Percentiles rank a stretch among this genome's conserved stretches.
phyloP scores from a whole-genome alignment of 53 echinoderm and acorn worm species.

The Actinopyga echinites region DNA sequence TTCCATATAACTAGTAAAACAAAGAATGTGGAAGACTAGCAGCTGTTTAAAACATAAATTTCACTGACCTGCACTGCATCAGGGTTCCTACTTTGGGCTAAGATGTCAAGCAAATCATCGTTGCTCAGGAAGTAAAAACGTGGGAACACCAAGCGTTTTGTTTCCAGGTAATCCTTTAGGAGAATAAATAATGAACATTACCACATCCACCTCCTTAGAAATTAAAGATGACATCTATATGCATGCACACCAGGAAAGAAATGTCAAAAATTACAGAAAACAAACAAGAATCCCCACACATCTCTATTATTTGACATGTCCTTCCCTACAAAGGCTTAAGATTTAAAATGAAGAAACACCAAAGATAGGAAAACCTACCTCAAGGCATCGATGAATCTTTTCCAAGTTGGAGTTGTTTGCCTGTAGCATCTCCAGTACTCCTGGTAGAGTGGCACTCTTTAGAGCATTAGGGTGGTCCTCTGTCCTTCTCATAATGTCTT shows the following conservation, averaged over 20 bases:
- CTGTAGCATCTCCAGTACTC: constrained; percentile 94
- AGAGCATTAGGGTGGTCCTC: constrained; percentile 98
- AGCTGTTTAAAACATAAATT: not conserved
- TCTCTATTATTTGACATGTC: no score
- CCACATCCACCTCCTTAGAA: not conserved
- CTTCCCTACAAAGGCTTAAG: no score
- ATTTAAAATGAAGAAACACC: no score
- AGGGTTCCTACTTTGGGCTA: constrained; percentile 98
- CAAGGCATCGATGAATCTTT: constrained; percentile 94
- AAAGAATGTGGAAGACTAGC: no score
- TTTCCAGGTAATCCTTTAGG: constrained; percentile 91
- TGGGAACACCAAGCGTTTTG: constrained; percentile 95
- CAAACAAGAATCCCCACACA: no score
- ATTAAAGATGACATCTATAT: no score
- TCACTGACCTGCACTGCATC: constrained; percentile 95
- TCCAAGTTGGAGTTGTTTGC: constrained; percentile 97
- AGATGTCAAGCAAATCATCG: constrained; percentile 95
- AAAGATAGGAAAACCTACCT: constrained; percentile 53
- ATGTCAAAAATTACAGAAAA: no score
- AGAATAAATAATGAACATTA: not conserved
- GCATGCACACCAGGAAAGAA: no score
- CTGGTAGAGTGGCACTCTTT: constrained; percentile 90
- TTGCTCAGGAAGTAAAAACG: constrained; percentile 99
- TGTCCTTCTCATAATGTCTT: constrained; percentile 96
- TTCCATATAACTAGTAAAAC: no score